These are phyloP conservation scores for Sitta europaea DNA, from an alignment of 2,113 vertebrate species.

Conservation along the genomic window DNA sequence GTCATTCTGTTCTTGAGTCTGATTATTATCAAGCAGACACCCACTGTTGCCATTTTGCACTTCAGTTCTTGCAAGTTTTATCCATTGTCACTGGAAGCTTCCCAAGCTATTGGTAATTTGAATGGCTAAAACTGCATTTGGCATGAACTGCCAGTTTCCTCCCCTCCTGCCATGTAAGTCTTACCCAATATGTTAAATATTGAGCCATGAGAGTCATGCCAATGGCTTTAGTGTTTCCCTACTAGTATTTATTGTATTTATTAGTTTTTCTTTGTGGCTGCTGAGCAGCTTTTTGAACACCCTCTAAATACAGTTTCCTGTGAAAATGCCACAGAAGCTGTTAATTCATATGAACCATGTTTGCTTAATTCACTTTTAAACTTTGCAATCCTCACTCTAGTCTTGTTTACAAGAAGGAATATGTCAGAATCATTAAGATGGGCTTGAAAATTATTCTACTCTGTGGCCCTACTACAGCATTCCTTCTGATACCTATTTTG, in stretches of 20 bases:
- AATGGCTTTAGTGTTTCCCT: not conserved
- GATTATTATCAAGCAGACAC: not conserved
- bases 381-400: not conserved
- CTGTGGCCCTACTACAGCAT: not conserved
- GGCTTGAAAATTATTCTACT: not conserved
- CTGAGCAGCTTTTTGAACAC: not conserved
- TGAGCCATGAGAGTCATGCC: fast-evolving
- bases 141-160: not conserved
- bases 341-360: not conserved
- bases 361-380: not conserved
- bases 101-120: not conserved
- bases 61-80: not conserved
- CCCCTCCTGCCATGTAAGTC: not conserved
- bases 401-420: not conserved
- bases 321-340: not conserved
- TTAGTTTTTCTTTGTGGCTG: not conserved
- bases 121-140: not conserved
- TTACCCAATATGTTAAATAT: not conserved
- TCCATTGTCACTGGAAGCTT: not conserved
- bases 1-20: not conserved
- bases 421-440: not conserved
- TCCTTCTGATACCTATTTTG: not conserved
- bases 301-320: not conserved
- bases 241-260: not conserved
- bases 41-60: not conserved